These are phyloP conservation scores for Rhamphomyia laevipes DNA, from an alignment of 2,888 invertebrate species.

Conservation along the genomic window DNA sequence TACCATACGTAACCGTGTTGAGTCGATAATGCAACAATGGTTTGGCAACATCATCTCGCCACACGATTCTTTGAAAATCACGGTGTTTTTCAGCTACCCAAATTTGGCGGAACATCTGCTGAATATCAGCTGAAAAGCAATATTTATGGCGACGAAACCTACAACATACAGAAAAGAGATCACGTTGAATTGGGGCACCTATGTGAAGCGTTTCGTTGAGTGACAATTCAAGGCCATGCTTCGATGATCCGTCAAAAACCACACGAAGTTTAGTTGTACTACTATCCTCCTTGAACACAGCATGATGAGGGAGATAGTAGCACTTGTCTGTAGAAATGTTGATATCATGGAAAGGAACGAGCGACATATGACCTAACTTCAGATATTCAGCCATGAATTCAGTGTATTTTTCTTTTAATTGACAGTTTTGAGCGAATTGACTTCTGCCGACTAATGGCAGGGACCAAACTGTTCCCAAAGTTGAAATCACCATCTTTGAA, in stretches of 20 bases:
- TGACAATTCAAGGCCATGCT: background rate
- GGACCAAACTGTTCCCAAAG: constrained; percentile 7
- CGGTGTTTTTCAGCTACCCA: constrained; percentile 4
- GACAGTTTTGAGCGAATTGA: constrained; percentile 6
- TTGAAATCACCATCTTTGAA: constrained; percentile 6
- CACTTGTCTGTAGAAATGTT: constrained; percentile 1
- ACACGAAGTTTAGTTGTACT: constrained; percentile 11
- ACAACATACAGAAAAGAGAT: constrained; percentile 5
- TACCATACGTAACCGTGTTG: constrained; percentile 14
- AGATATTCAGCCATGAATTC: constrained; percentile 13
- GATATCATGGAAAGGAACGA: constrained; percentile 4
- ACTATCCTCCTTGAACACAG: constrained; percentile 13
- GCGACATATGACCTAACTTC: constrained; percentile 12
- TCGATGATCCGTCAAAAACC: constrained; percentile 11
- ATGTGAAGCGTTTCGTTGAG: constrained; percentile 8
- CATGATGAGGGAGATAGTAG: constrained; percentile 15
- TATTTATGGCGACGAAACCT: constrained; percentile 6
- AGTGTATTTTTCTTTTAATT: constrained; percentile 7
- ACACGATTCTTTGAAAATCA: constrained; percentile 12
- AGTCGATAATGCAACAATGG: constrained; percentile 11
- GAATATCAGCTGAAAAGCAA: constrained; percentile 9
- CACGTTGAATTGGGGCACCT: constrained; percentile 8
- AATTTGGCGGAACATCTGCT: constrained; percentile 12
- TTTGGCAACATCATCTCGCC: constrained; percentile 4
- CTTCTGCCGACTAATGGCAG: constrained; percentile 8